Evolutionary conservation across 2,888 invertebrate species (phyloP), one percentile per base, ranked within the genome.

Genomic region (Spisula solida): DNA sequence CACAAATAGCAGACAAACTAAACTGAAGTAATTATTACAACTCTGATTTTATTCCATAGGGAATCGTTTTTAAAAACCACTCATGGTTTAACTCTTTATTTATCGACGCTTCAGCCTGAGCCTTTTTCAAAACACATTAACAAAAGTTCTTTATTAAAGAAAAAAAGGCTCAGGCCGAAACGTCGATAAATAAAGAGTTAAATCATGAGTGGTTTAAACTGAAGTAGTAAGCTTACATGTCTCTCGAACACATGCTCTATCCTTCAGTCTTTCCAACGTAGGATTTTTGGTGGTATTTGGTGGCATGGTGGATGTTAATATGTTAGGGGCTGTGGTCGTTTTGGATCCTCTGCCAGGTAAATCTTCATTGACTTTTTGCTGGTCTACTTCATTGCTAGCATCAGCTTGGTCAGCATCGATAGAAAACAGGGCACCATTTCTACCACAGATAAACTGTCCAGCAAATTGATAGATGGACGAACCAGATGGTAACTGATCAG

Each of bases 391-490:
- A 25, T 34, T 55, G 2, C 84, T 14, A 12, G 55, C 47, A n/a
- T 88, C 88, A 75, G 70, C 86, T 34, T 88, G 82, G 31, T 85
- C 80, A 10, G 82, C 81, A 48, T 92, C 88, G 10, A 87, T 88
- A 14, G 87, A 85, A n/a, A 85, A 66, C 56, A 89, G 82, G 25
- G 90, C 70, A 70, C 81, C 88, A 25, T 78, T 18, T 56, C 89
- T 70, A 8, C 92, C 90, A 87, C 91, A 93, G 2, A 93, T 34
- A 31, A 93, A 81, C 70, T 55, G 81, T n/a, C 92, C 90, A 48
- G 83, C 34, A 10, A 70, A n/a, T 18, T 47, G 48, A 20, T 48
- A 51, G 0, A 79, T 31, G 1, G 82, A 81, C 6, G 47, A 20
- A 29, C 34, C 34, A 29, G 78, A 55, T 2, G 84, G 66, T 70